phyloP scores from a whole-genome alignment of 2,888 invertebrate genomes.

The Lepidochitona cinerea region DNA sequence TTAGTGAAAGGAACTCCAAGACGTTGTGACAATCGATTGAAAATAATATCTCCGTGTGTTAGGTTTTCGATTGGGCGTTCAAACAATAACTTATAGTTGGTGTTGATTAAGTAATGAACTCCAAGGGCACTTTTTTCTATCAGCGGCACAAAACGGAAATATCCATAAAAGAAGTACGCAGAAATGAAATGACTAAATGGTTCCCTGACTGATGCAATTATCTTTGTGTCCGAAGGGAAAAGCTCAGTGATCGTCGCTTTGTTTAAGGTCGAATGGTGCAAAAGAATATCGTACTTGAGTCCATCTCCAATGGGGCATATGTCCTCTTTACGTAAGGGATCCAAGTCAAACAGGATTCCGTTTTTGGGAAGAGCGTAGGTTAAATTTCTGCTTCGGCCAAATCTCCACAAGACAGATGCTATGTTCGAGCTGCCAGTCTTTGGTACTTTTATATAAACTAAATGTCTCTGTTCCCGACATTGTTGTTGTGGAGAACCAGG shows the following conservation, averaged over 20 bases:
- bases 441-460: not conserved
- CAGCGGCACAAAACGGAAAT: not conserved
- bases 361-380: not conserved
- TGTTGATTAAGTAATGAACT: not conserved
- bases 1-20: not conserved
- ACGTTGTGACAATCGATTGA: not conserved
- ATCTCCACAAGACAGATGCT: not conserved
- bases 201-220: not conserved
- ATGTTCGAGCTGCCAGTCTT: not conserved
- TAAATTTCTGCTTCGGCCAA: not conserved
- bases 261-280: not conserved
- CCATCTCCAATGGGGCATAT: not conserved
- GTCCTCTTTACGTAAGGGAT: not conserved
- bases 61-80: not conserved
- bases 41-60: not conserved
- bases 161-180: not conserved
- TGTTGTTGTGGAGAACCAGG: not conserved
- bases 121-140: not conserved
- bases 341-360: not conserved
- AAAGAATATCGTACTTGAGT: not conserved
- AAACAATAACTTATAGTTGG: not conserved
- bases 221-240: not conserved
- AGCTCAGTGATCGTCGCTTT: not conserved
- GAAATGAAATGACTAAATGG: not conserved
- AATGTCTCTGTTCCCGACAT: not conserved